phyloP scores from a whole-genome alignment of 2,797 vertebrate genomes.

The Lepilemur septentrionalis region DNA sequence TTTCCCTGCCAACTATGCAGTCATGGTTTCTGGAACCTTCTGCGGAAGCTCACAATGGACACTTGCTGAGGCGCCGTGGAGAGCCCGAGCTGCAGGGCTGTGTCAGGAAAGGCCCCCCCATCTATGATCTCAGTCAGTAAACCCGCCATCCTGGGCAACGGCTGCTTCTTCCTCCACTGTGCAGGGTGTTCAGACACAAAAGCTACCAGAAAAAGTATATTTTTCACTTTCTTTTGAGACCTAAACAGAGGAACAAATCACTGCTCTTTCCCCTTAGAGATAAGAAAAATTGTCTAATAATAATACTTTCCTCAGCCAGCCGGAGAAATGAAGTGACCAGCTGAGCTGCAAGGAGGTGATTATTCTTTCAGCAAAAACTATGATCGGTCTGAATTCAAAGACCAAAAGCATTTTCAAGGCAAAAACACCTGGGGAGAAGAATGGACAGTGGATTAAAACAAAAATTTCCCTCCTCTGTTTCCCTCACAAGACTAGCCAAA shows the following conservation, averaged over 20 bases:
- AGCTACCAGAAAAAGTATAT: neutral
- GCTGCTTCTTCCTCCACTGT: neutral
- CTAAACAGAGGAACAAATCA: slow-evolving; percentile 59
- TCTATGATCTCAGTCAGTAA: slow-evolving; percentile 42
- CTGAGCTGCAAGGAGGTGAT: slow-evolving; percentile 52
- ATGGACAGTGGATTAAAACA: slow-evolving; percentile 65
- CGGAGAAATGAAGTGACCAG: slow-evolving; percentile 55
- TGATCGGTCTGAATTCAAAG: slow-evolving; percentile 58
- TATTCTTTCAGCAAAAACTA: slow-evolving; percentile 56
- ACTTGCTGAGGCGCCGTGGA: neutral
- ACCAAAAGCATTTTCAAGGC: slow-evolving; percentile 68
- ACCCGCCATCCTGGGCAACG: neutral
- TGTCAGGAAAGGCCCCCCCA: neutral
- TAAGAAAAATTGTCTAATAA: slow-evolving; percentile 72
- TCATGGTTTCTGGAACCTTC: neutral
- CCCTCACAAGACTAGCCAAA: neutral
- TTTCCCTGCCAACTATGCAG: neutral
- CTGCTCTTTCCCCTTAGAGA: slow-evolving; percentile 55
- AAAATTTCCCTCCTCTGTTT: slow-evolving; percentile 31
- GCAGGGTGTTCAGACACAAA: slow-evolving; percentile 26
- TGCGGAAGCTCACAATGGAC: neutral
- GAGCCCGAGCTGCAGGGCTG: neutral
- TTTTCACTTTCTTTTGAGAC: slow-evolving; percentile 66
- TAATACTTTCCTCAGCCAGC: slow-evolving; percentile 14
- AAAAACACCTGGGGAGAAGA: slow-evolving; percentile 59